These are phyloP conservation scores for Fratercula arctica DNA, from an alignment of 2,797 vertebrate genomes.

Conservation along the genomic window DNA sequence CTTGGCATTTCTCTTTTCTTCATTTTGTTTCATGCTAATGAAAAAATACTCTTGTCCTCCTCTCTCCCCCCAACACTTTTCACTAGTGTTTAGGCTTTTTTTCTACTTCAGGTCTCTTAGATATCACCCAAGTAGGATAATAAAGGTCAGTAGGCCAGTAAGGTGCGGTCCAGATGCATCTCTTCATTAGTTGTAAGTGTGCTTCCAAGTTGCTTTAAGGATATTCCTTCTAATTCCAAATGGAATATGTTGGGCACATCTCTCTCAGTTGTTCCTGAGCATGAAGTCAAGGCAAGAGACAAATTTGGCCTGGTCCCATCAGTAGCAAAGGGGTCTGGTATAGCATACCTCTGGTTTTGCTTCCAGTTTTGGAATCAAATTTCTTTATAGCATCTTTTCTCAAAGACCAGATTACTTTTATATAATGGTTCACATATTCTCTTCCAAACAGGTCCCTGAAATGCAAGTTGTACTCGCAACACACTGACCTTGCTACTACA, in stretches of 20 bases:
- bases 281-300: neutral
- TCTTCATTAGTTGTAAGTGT: neutral
- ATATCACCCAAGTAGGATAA: neutral
- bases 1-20: neutral
- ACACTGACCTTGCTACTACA: neutral
- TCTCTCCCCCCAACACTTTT: neutral
- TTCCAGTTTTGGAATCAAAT: neutral
- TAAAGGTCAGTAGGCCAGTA: neutral
- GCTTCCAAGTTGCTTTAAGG: neutral
- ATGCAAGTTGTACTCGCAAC: neutral
- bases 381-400: neutral
- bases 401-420: neutral
- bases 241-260: neutral
- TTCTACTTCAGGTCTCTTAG: neutral
- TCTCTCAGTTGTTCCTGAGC: neutral
- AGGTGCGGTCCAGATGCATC: neutral
- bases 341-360: neutral
- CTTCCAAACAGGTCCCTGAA: neutral
- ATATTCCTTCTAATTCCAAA: neutral
- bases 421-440: neutral
- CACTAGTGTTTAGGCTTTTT: neutral
- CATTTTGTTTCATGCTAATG: neutral
- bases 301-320: neutral
- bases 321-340: neutral
- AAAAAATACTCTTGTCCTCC: neutral